Evolutionary conservation across 2,888 invertebrate species (phyloP).

Genomic region (Galeruca laticollis): DNA sequence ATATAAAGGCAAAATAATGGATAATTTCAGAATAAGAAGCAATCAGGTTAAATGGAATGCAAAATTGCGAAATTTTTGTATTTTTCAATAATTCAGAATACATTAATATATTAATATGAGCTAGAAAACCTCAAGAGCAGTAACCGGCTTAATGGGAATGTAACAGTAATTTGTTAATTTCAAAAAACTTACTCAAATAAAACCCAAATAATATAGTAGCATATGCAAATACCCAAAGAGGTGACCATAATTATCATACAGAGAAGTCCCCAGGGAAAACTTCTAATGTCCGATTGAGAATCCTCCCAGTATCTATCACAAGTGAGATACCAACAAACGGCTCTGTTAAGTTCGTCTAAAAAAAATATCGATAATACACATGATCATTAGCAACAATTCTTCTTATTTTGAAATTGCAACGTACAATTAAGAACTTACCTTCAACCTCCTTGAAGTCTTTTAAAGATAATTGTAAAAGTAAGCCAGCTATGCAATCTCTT

Average conservation of each 20-base stretch:
- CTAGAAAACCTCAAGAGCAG: conserved; percentile 21
- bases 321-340: conserved; percentile 92
- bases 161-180: conserved; percentile 6
- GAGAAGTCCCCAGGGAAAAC: conserved; percentile 84
- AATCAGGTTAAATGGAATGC: no score
- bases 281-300: conserved; percentile 77
- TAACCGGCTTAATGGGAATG: conserved; percentile 28
- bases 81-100: no score
- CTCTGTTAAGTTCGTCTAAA: conserved; percentile 87
- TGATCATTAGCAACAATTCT: no score
- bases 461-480: conserved; percentile 82
- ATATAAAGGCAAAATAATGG: no score
- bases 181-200: conserved; percentile 84
- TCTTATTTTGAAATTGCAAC: no score
- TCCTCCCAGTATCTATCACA: conserved; percentile 95
- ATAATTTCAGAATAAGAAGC: no score
- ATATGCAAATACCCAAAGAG: conserved; percentile 86
- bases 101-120: no score
- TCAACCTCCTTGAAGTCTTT: conserved; percentile 89
- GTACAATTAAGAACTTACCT: conserved; percentile 69
- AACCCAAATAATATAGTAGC: conserved; percentile 93
- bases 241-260: conserved; percentile 85
- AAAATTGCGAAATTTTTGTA: no score
- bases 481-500: conserved; percentile 85
- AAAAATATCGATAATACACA: conserved; percentile 36